These are phyloP conservation scores for Zaprionus lineosus DNA, from an alignment of 2,888 invertebrate species.

Conservation along the genomic window DNA sequence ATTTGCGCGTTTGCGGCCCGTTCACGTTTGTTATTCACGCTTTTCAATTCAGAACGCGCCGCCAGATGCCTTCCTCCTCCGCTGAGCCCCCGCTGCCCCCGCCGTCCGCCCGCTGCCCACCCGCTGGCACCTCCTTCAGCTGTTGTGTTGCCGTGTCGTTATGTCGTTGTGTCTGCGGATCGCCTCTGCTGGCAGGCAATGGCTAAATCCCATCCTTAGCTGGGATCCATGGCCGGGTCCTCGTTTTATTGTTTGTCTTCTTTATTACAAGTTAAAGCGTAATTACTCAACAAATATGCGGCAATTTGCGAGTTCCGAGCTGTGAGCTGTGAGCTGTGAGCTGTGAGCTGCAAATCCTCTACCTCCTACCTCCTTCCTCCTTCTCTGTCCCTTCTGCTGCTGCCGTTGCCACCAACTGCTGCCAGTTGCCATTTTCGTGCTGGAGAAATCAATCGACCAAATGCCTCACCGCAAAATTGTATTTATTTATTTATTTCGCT, in stretches of 20 bases:
- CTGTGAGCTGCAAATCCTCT: conserved; percentile 6
- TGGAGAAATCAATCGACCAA: conserved; percentile 70
- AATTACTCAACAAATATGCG: conserved; percentile 78
- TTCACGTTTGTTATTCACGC: conserved; percentile 78
- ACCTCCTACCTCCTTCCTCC: not conserved
- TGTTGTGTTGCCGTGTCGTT: not conserved
- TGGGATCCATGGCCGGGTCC: conserved; percentile 48
- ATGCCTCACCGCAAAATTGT: conserved; percentile 64
- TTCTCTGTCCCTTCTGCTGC: not conserved
- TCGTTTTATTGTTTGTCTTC: conserved; percentile 80
- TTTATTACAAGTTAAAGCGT: conserved; percentile 80
- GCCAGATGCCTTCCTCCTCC: conserved; percentile 54
- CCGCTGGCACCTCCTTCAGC: not conserved
- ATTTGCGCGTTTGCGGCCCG: conserved; percentile 64
- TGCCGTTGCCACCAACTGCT: conserved; percentile 15
- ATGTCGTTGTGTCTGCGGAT: too few species aligned
- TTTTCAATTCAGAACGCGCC: conserved; percentile 74
- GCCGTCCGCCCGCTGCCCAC: not conserved
- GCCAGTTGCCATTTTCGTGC: conserved; percentile 55
- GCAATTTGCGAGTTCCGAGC: conserved; percentile 69
- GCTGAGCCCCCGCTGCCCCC: not conserved
- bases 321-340: conserved; percentile 14
- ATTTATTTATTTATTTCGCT: conserved; percentile 66
- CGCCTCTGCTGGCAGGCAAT: not conserved
- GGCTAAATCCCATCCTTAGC: conserved; percentile 28